phyloP scores from a whole-genome alignment of 2,797 vertebrate genomes.

The Rousettus madagascariensis region DNA sequence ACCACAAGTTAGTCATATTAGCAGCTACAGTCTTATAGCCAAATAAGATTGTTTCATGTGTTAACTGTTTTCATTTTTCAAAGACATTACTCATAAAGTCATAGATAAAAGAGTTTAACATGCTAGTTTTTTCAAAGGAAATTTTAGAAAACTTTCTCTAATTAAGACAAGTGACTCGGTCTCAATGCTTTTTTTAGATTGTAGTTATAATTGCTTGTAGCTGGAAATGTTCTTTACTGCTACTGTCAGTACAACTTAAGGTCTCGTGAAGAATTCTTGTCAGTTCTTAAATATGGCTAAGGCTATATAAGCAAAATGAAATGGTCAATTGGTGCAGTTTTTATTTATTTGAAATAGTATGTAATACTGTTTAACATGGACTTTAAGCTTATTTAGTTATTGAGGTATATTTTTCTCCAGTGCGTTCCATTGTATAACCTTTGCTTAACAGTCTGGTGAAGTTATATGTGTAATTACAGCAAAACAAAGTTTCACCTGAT shows the following conservation, averaged over 20 bases:
- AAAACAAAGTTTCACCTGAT: not conserved
- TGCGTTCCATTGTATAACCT: not conserved
- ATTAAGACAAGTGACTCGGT: not conserved
- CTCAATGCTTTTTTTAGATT: not conserved
- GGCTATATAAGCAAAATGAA: not conserved
- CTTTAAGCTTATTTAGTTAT: not conserved
- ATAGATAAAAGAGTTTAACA: not conserved
- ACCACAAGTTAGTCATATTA: not conserved
- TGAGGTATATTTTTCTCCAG: not conserved
- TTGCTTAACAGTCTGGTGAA: not conserved
- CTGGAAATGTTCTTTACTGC: not conserved
- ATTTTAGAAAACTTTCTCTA: constrained; percentile 42
- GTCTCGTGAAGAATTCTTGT: not conserved
- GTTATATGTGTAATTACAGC: not conserved
- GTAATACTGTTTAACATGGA: too few relatives aligned
- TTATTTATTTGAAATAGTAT: not conserved
- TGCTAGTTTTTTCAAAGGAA: not conserved
- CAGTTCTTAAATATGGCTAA: not conserved
- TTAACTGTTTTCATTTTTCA: constrained; percentile 6
- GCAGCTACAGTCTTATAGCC: not conserved
- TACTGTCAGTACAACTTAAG: not conserved
- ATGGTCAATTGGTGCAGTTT: not conserved
- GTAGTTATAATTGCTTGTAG: not conserved
- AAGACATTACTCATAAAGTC: not conserved
- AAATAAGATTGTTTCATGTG: not conserved